Evolutionary conservation across 2,113 vertebrate species (phyloP).

Genomic region (Anhinga anhinga): DNA sequence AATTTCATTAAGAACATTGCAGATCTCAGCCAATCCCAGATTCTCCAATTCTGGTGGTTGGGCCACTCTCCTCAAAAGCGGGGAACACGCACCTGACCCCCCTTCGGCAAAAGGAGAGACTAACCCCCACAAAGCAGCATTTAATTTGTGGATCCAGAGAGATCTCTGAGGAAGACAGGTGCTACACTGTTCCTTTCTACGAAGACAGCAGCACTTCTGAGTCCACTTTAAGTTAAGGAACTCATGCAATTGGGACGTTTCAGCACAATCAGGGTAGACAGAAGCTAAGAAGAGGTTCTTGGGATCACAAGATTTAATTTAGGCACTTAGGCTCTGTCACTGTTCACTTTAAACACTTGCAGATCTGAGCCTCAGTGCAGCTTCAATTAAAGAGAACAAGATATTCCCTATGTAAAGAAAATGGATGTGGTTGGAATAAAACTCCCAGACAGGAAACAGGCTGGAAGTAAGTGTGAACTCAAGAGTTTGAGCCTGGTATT

Average conservation of each 20-base stretch:
- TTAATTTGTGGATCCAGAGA: neutral
- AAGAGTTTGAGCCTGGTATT: neutral
- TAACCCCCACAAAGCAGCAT: neutral
- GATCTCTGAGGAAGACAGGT: neutral
- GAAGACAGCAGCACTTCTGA: neutral
- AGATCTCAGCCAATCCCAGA: neutral
- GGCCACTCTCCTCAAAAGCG: neutral
- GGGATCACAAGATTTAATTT: slow-evolving; percentile 51
- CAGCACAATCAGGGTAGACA: slow-evolving; percentile 28
- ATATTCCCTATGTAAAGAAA: slow-evolving; percentile 12
- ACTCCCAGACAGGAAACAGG: neutral
- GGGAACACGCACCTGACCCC: neutral
- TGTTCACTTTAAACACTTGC: slow-evolving; percentile 31
- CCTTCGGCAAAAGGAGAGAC: neutral
- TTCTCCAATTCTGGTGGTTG: neutral
- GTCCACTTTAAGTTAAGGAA: slow-evolving; percentile 16
- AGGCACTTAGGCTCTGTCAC: slow-evolving; percentile 39
- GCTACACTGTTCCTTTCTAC: neutral
- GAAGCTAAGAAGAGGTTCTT: slow-evolving; percentile 40
- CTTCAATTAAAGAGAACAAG: slow-evolving; percentile 39
- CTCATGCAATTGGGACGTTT: slow-evolving; percentile 15
- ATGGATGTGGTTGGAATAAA: slow-evolving; percentile 10
- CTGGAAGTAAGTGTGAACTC: neutral
- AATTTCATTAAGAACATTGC: neutral
- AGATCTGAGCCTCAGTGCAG: slow-evolving; percentile 26